Evolutionary conservation across 2,797 vertebrate genomes (phyloP).

Genomic region (Decapterus maruadsi): DNA sequence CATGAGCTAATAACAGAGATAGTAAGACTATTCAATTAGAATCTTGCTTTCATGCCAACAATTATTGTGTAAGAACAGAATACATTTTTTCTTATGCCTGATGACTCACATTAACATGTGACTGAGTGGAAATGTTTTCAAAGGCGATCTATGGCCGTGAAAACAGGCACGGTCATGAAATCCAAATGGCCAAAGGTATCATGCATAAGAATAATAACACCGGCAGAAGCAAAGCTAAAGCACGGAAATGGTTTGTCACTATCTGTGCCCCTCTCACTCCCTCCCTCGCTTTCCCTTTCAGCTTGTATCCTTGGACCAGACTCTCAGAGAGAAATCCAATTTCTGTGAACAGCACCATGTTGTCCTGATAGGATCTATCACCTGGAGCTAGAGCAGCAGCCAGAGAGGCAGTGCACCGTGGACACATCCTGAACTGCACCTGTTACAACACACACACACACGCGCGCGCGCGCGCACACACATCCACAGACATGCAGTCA

Average conservation of each 20-base stretch:
- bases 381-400: conserved; percentile 69
- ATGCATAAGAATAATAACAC: conserved; percentile 30
- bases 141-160: conserved; percentile 12
- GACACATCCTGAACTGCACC: conserved; percentile 58
- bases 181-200: conserved; percentile 19
- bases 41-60: conserved; percentile 39
- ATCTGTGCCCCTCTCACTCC: conserved; percentile 36
- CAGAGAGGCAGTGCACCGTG: conserved; percentile 56
- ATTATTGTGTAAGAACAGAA: conserved; percentile 33
- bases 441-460: conserved; percentile 48
- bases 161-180: conserved; percentile 28
- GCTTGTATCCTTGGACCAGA: conserved; percentile 57
- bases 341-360: conserved; percentile 80
- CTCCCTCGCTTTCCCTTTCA: conserved; percentile 40
- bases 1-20: conserved; percentile 29
- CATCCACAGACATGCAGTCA: conserved; percentile 2
- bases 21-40: conserved; percentile 49
- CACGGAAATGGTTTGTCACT: conserved; percentile 58
- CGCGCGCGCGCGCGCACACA: conserved; percentile 15
- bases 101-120: conserved; percentile 51
- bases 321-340: conserved; percentile 81
- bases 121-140: conserved; percentile 16
- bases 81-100: conserved; percentile 58
- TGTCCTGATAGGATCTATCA: conserved; percentile 82
- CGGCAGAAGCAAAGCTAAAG: conserved; percentile 38